Conservation (phyloP, 2,113 vertebrate genomes). For the Callocephalon fimbriatum region DNA sequence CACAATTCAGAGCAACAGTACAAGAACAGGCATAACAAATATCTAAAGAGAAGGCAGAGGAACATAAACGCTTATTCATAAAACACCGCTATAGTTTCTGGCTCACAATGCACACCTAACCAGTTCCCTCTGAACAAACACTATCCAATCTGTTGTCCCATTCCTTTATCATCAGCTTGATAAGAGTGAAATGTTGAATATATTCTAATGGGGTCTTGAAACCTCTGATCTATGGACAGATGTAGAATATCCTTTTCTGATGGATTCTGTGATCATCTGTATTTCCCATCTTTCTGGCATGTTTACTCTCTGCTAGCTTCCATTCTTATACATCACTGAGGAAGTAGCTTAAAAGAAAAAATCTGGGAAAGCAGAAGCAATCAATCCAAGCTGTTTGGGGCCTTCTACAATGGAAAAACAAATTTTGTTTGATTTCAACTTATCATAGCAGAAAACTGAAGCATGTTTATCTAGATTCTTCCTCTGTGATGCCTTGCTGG, state of each 20-base stretch:
- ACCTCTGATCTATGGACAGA: neutral
- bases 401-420: constrained; percentile 25
- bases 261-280: neutral
- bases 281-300: neutral
- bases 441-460: constrained; percentile 25
- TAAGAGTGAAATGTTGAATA: neutral
- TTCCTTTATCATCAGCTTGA: neutral
- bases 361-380: neutral
- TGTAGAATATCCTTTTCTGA: neutral
- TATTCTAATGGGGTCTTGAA: neutral
- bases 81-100: neutral
- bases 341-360: neutral
- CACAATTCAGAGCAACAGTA: neutral
- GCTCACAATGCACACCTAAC: neutral
- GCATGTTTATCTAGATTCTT: neutral
- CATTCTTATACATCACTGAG: neutral
- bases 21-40: neutral
- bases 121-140: neutral
- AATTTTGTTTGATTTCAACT: constrained; percentile 38
- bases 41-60: neutral
- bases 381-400: neutral
- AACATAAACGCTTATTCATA: neutral
- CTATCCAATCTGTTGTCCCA: neutral
- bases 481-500: neutral
- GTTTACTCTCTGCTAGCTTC: neutral